These are phyloP conservation scores for Autographa gamma DNA, from an alignment of 2,888 invertebrate species.

Conservation along the genomic window DNA sequence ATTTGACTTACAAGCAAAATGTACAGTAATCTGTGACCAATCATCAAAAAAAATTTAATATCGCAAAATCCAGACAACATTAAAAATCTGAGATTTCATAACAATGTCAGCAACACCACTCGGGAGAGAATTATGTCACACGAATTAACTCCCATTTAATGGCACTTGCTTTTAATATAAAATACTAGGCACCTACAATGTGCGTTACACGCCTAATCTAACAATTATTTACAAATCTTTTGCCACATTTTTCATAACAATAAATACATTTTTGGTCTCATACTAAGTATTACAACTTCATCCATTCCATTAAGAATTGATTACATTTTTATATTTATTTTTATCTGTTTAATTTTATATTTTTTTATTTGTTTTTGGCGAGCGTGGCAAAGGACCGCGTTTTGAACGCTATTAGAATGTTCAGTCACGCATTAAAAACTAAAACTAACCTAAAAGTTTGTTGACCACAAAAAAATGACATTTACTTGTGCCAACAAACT, in stretches of 20 bases:
- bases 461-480: conserved; percentile 22
- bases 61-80: conserved; percentile 57
- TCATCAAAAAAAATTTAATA: conserved; percentile 49
- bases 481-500: conserved; percentile 38
- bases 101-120: conserved; percentile 69
- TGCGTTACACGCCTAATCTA: conserved; percentile 80
- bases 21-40: conserved; percentile 57
- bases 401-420: conserved; percentile 75
- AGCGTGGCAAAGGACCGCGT: conserved; percentile 76
- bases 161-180: conserved; percentile 76
- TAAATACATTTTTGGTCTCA: conserved; percentile 64
- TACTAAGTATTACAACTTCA: conserved; percentile 52
- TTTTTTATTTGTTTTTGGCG: conserved; percentile 59
- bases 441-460: conserved; percentile 39
- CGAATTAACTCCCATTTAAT: conserved; percentile 73
- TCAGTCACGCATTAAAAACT: conserved; percentile 74
- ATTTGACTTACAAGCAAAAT: conserved; percentile 47
- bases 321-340: conserved; percentile 56
- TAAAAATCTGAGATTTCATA: conserved; percentile 68
- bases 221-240: conserved; percentile 75
- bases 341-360: conserved; percentile 46
- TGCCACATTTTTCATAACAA: conserved; percentile 68
- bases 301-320: conserved; percentile 72
- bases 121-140: conserved; percentile 71
- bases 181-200: conserved; percentile 72